Evolutionary conservation across 37 sponge, comb jelly and placozoan genomes (phyloP), one percentile per base, ranked within the genome.

Genomic region (Petrosia ficiformis): DNA sequence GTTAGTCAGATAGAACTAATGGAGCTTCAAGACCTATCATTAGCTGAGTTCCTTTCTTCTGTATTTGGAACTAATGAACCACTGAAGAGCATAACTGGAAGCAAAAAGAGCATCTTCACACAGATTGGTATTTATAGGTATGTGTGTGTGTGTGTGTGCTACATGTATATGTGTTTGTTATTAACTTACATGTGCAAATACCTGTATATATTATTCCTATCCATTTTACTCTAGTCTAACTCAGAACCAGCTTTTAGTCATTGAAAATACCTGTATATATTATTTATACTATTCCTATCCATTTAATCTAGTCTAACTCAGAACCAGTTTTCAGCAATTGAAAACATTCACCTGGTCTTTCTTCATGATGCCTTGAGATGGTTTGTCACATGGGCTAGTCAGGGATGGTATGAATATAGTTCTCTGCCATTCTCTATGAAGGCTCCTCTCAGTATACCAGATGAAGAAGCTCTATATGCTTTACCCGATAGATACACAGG

Each of bases 391-490:
- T 90, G 90, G 90, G 76, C 76, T 11, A 80, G 77, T 61, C 76
- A 90, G 25, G 86, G 90, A 25, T 65, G 70, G 78, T 92, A 82
- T 58, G 89, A 92, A 54, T 92, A 87, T 76, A 54, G 57, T 70
- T 60, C 82, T 39, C 71, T 92, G 1, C 89, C 89, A 0, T 87
- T 76, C 57, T 32, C 81, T 25, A 63, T 73, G 26, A 92, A 92
- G 78, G 70, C 48, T 4, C 80, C 76, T 3, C 65, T 92, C 63
- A 63, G 38, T 39, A 52, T 11, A 24, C 28, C 41, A 1, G 81
- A 86, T 33, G 56, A 69, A 48, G 70, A 78, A 4, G 44, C 71
- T 34, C 65, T 86, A n/a, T 8, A 34, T 2, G 42, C 67, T 10
- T 42, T 86, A 24, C 80, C 80, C 42, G 36, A 39, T 25, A 52